A percentile compares a stretch with the other conserved stretches of the same genome.
Evolutionary conservation across 2,888 invertebrate genomes (phyloP).

Genomic region (Ditylenchus weischeri): DNA sequence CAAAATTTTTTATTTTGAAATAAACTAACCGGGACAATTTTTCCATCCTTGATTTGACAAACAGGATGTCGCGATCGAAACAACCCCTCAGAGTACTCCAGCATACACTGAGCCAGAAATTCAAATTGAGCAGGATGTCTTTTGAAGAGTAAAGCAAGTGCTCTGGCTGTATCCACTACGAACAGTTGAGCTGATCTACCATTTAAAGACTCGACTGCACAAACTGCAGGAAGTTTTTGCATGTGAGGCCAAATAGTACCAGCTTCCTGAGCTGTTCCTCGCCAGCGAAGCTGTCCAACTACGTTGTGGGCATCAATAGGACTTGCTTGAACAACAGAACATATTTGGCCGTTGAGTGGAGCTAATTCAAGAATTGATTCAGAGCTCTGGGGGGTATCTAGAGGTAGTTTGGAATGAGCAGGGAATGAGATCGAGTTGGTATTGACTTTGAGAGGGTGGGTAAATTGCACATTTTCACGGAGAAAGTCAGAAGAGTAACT

Average conservation of each 20-base stretch:
- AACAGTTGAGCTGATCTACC: slow-evolving; percentile 27
- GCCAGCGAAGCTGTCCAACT: slow-evolving; percentile 39
- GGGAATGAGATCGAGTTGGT: background rate
- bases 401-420: background rate
- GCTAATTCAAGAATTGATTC: background rate
- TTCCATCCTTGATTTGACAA: slow-evolving; percentile 31
- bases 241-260: slow-evolving; percentile 49
- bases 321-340: slow-evolving; percentile 21
- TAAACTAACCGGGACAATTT: slow-evolving; percentile 38
- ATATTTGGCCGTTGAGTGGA: slow-evolving; percentile 25
- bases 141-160: slow-evolving; percentile 35
- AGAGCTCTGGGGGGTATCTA: background rate
- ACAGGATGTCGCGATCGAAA: slow-evolving; percentile 36
- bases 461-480: slow-evolving; percentile 31
- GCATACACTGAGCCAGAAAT: slow-evolving; percentile 31
- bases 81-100: slow-evolving; percentile 42
- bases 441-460: background rate
- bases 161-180: slow-evolving; percentile 40
- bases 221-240: slow-evolving; percentile 38
- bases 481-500: slow-evolving; percentile 44
- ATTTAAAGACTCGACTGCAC: slow-evolving; percentile 36
- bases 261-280: slow-evolving; percentile 33
- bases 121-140: slow-evolving; percentile 36
- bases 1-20: background rate
- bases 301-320: slow-evolving; percentile 22